These are phyloP conservation scores for Maconellicoccus hirsutus DNA, from an alignment of 1,140 invertebrate genomes.

Conservation along the genomic window DNA sequence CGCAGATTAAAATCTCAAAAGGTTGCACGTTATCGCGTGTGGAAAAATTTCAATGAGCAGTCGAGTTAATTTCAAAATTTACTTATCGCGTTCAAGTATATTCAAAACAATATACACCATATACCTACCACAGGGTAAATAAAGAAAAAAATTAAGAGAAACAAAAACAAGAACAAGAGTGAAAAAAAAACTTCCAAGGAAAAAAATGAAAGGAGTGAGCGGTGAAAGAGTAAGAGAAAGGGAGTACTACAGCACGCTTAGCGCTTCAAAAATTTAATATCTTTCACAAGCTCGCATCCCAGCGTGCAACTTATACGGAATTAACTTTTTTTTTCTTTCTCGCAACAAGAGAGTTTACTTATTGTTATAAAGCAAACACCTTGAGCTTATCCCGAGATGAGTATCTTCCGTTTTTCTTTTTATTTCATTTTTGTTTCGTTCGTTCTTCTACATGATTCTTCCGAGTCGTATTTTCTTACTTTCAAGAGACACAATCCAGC, in stretches of 20 bases:
- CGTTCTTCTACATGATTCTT: background rate
- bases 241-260: background rate
- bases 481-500: background rate
- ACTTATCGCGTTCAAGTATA: too few species aligned
- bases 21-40: too few species aligned
- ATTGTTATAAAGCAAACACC: slow-evolving; percentile 20
- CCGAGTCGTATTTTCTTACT: background rate
- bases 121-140: too few species aligned
- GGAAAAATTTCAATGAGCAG: too few species aligned
- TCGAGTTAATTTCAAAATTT: too few species aligned
- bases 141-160: too few species aligned
- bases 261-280: slow-evolving; percentile 20
- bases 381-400: slow-evolving; percentile 17
- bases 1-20: too few species aligned
- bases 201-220: background rate
- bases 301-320: slow-evolving; percentile 11
- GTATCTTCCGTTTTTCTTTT: slow-evolving; percentile 15
- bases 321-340: slow-evolving; percentile 10
- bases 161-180: too few species aligned
- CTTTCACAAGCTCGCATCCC: slow-evolving; percentile 10
- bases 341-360: slow-evolving; percentile 7
- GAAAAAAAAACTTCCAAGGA: background rate
- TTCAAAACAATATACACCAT: too few species aligned
- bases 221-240: background rate
- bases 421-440: slow-evolving; percentile 12